These are phyloP conservation scores for Stenichneumon culpator DNA, from an alignment of 2,888 invertebrate genomes.

Conservation along the genomic window DNA sequence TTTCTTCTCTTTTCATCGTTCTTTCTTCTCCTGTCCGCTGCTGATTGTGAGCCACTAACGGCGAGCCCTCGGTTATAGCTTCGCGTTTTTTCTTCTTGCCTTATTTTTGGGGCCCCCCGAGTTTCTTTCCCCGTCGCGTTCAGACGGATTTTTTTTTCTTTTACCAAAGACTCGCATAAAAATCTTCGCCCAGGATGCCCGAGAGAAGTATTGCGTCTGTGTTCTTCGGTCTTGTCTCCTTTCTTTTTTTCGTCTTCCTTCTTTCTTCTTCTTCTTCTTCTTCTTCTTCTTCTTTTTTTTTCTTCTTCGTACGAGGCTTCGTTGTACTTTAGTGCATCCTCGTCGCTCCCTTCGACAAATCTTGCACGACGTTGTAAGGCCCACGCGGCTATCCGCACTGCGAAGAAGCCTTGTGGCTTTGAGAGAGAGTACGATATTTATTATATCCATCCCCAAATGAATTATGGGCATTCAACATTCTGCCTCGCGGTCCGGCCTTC, in stretches of 20 bases:
- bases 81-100: conserved; percentile 60
- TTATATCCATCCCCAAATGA: conserved; percentile 78
- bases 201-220: background rate
- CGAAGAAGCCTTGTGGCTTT: conserved; percentile 5
- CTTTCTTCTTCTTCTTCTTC: conserved; percentile 8
- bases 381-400: conserved; percentile 37
- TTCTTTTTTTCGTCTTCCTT: background rate
- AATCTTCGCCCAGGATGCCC: background rate
- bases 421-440: conserved; percentile 74
- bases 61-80: conserved; percentile 70
- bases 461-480: conserved; percentile 80
- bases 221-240: conserved; percentile 2
- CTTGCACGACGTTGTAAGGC: conserved; percentile 35
- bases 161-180: conserved; percentile 5
- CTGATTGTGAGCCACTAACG: conserved; percentile 75
- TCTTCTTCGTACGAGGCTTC: conserved; percentile 14
- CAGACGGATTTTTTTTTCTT: background rate
- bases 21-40: conserved; percentile 44
- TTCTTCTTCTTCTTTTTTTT: background rate
- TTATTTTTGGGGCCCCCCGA: conserved; percentile 69
- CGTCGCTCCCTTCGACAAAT: conserved; percentile 30
- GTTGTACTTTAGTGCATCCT: conserved; percentile 1
- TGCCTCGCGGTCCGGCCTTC: conserved; percentile 46
- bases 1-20: background rate
- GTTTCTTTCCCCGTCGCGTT: background rate